phyloP scores from a whole-genome alignment of 2,113 vertebrate species.

The Castor canadensis region DNA sequence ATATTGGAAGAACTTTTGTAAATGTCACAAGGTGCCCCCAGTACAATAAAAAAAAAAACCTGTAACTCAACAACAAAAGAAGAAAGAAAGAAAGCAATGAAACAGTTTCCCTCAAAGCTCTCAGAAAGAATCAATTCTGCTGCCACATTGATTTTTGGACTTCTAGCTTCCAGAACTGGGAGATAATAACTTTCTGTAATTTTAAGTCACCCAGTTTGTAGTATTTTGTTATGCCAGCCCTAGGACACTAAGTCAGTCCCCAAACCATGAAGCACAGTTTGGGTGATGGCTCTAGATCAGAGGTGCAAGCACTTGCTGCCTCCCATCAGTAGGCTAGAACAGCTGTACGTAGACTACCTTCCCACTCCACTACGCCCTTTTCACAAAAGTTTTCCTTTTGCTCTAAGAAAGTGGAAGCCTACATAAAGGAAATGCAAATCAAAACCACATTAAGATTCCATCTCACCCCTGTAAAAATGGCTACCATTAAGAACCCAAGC shows the following conservation, averaged over 20 bases:
- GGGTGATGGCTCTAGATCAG: neutral
- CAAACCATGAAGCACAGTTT: neutral
- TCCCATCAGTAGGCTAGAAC: neutral
- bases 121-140: neutral
- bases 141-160: neutral
- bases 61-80: too few relatives aligned
- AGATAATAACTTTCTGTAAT: neutral
- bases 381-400: neutral
- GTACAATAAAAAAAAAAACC: too few relatives aligned
- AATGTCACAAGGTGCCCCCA: too few relatives aligned
- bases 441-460: too few relatives aligned
- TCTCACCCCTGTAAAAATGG: too few relatives aligned
- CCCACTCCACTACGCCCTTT: neutral
- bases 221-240: neutral
- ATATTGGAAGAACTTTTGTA: too few relatives aligned
- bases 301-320: neutral
- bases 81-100: too few relatives aligned
- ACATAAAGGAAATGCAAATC: too few relatives aligned
- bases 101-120: neutral
- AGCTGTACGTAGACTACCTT: neutral
- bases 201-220: neutral
- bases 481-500: too few relatives aligned
- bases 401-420: conserved; percentile 32
- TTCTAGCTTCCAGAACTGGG: neutral
- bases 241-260: neutral